phyloP scores from a whole-genome alignment of 1,140 invertebrate species.

The Zaprionus capensis region DNA sequence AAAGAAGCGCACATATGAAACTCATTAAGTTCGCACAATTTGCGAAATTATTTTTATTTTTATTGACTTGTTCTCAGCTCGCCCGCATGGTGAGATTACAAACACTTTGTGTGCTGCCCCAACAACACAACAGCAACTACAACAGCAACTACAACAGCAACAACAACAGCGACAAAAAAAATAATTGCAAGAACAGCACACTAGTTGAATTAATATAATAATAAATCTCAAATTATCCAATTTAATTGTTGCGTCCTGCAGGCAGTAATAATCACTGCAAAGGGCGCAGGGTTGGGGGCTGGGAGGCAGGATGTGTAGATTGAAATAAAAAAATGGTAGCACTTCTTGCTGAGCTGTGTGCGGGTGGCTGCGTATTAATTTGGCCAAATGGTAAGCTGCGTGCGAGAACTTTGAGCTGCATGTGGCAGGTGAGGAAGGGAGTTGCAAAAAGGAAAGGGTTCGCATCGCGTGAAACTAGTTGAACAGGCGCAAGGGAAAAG shows the following conservation, averaged over 20 bases:
- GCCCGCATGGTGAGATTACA: conserved; percentile 38
- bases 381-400: conserved; percentile 55
- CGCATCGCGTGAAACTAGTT: background rate
- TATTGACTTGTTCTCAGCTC: conserved; percentile 61
- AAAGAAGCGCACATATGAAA: conserved; percentile 60
- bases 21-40: conserved; percentile 74
- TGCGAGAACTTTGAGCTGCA: conserved; percentile 31
- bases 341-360: conserved; percentile 16
- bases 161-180: background rate
- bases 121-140: conserved; percentile 22
- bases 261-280: conserved; percentile 20
- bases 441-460: background rate
- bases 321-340: conserved; percentile 21
- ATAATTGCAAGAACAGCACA: conserved; percentile 5
- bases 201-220: conserved; percentile 69
- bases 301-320: no score
- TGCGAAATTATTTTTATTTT: conserved; percentile 76
- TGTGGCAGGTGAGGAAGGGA: background rate
- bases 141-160: background rate
- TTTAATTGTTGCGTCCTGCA: conserved; percentile 57
- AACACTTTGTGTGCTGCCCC: conserved; percentile 49
- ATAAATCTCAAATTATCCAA: conserved; percentile 77
- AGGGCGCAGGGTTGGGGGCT: background rate
- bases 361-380: conserved; percentile 52
- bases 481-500: background rate